Percentiles rank a stretch among this genome's conserved stretches.
Evolutionary conservation across 2,113 vertebrate species (phyloP).

Genomic region (Uropsilus gracilis): DNA sequence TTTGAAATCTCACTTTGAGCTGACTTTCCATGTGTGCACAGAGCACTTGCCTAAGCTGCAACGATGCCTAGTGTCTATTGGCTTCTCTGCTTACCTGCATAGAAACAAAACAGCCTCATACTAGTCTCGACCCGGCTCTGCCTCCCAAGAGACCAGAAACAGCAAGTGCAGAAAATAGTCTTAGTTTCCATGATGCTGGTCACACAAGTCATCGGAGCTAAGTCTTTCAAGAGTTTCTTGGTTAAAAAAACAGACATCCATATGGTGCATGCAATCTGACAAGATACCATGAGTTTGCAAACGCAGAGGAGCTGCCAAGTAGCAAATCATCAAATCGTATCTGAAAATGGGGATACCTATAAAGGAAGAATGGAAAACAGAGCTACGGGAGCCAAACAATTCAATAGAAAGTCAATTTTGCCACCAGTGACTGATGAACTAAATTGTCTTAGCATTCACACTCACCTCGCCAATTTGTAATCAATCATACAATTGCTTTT

Average conservation of each 20-base stretch:
- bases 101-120: constrained; percentile 70
- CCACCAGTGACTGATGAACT: constrained; percentile 80
- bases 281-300: constrained; percentile 38
- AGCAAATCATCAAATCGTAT: background rate
- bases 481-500: constrained; percentile 84
- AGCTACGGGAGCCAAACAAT: constrained; percentile 80
- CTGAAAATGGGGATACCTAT: constrained; percentile 66
- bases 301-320: constrained; percentile 53
- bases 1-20: background rate
- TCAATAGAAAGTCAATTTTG: constrained; percentile 83
- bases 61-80: constrained; percentile 46
- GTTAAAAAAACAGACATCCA: constrained; percentile 57
- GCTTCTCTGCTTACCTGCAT: constrained; percentile 63
- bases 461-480: constrained; percentile 80
- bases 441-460: constrained; percentile 80
- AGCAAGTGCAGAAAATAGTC: constrained; percentile 32
- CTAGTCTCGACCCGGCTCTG: constrained; percentile 44
- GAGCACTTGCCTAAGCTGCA: background rate
- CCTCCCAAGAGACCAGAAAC: constrained; percentile 56
- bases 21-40: background rate
- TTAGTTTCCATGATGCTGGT: constrained; percentile 67
- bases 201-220: constrained; percentile 53
- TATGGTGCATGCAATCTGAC: constrained; percentile 36
- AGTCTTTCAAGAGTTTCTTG: constrained; percentile 74
- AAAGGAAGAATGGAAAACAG: constrained; percentile 78